phyloP scores from a whole-genome alignment of 2,888 invertebrate genomes.

The Dasypolia templi region DNA sequence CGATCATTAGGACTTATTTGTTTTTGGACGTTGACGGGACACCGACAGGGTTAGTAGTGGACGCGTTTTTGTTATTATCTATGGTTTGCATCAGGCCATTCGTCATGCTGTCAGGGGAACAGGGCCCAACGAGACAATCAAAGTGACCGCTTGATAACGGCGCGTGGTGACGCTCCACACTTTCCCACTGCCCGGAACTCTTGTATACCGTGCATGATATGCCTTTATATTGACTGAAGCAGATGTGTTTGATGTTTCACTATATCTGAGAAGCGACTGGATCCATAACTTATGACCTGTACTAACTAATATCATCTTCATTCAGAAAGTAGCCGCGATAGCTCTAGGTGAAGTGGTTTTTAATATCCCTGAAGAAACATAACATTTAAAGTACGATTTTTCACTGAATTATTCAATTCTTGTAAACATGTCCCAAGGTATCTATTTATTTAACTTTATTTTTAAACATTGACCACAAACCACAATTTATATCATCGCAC shows the following conservation, averaged over 20 bases:
- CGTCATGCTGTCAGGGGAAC: slow-evolving; percentile 89
- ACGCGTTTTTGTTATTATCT: slow-evolving; percentile 81
- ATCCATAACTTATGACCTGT: too few species aligned
- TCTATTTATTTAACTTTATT: slow-evolving; percentile 36
- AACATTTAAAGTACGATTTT: background rate
- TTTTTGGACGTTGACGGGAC: slow-evolving; percentile 89
- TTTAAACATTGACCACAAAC: slow-evolving; percentile 40
- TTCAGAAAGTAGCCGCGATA: background rate
- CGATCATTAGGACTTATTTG: slow-evolving; percentile 90
- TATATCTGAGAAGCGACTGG: background rate
- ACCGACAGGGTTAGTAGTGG: slow-evolving; percentile 78
- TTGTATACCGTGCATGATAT: slow-evolving; percentile 32
- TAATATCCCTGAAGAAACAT: background rate
- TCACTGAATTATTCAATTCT: slow-evolving; percentile 22
- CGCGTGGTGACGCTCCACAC: slow-evolving; percentile 69
- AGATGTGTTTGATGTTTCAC: slow-evolving; percentile 1
- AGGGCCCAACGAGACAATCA: slow-evolving; percentile 86
- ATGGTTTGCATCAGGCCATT: slow-evolving; percentile 86
- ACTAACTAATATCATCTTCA: background rate
- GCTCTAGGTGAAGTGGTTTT: background rate
- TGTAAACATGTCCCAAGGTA: slow-evolving; percentile 18
- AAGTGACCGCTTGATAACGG: slow-evolving; percentile 88
- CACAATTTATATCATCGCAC: slow-evolving; percentile 38
- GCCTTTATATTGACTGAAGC: background rate
- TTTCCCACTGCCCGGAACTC: slow-evolving; percentile 65